Evolutionary conservation across 2,113 vertebrate genomes (phyloP), one percentile per base, ranked within the genome.

Genomic region (Thryonomys swinderianus): DNA sequence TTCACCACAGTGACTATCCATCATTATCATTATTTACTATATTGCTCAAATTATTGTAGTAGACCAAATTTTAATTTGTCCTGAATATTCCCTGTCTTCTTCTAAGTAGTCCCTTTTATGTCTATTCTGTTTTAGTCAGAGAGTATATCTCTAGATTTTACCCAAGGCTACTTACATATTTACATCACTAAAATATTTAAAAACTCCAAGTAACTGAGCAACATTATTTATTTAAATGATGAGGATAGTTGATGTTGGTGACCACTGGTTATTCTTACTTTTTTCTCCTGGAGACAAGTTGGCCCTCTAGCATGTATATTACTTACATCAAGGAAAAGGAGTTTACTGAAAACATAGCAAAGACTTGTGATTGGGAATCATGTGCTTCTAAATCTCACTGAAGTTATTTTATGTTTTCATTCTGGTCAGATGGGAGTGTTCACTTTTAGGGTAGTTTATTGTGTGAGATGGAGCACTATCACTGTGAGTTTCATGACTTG

Each of bases 211-310:
- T 71, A 48, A 79, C 4, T 66, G 16, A 69, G 30, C 10, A 69
- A 40, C 10, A 20, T 96, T 71, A 91, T 37, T 96, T 71, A 91
- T 37, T 62, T 80, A 78, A 91, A 82, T 76, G 13, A 96, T 82
- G n/a, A 4, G 59, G 76, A 84, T 51, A 45, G 21, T 66, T 88
- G 37, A 4, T 27, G 73, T 73, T 91, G 62, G 23, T 13, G 30
- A 74, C 85, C 67, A 74, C 4, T 83, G 14, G 9, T 79, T 82
- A 42, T 80, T 61, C 18, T 71, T 85, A 57, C 66, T 40, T 82
- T 67, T 55, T 74, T 53, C 37, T 5, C 12, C 61, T 42, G 4
- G 32, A 34, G 66, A 90, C 40, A 74, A 34, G 40, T 20, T 48
- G 32, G 21, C 42, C 1, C 5, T 69, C 14, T 81, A 42, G n/a